Percentiles rank a stretch among this genome's conserved stretches.
These are phyloP conservation scores for Nemurella pictetii DNA, from an alignment of 2,888 invertebrate genomes.

Conservation along the genomic window DNA sequence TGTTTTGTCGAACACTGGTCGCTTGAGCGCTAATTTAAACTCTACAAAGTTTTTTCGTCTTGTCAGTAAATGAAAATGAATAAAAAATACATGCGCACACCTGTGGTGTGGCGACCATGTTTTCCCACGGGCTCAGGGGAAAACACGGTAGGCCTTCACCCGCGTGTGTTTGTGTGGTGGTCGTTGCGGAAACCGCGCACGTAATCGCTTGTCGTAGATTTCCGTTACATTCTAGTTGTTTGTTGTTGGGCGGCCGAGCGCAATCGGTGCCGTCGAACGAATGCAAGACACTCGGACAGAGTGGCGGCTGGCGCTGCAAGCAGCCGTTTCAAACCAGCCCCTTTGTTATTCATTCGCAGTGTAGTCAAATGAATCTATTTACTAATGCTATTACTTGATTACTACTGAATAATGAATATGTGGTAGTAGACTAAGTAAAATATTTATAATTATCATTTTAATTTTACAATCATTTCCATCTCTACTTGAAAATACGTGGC, in stretches of 20 bases:
- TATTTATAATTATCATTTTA: slow-evolving; percentile 31
- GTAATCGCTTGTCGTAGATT: background rate
- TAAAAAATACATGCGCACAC: background rate
- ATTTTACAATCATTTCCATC: slow-evolving; percentile 34
- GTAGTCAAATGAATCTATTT: slow-evolving; percentile 36
- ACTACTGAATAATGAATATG: slow-evolving; percentile 6
- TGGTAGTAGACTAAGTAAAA: background rate
- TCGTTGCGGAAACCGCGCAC: background rate
- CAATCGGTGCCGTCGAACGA: slow-evolving; percentile 4
- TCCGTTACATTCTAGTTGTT: slow-evolving; percentile 17
- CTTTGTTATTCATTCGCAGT: slow-evolving; percentile 24
- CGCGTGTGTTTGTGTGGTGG: background rate
- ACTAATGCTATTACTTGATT: slow-evolving; percentile 34
- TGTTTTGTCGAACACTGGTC: slow-evolving; percentile 10
- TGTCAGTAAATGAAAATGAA: background rate
- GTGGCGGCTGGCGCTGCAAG: background rate
- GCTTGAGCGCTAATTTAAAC: slow-evolving; percentile 32
- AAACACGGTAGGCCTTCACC: slow-evolving; percentile 45
- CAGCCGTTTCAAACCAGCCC: background rate
- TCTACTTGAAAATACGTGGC: slow-evolving; percentile 32
- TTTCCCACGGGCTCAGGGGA: slow-evolving; percentile 49
- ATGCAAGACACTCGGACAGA: background rate
- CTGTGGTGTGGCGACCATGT: slow-evolving; percentile 42
- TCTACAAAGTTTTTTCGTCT: slow-evolving; percentile 26
- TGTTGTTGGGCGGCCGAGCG: background rate